Evolutionary conservation across 2,797 vertebrate genomes (phyloP).

Genomic region (Scolopax rusticola): DNA sequence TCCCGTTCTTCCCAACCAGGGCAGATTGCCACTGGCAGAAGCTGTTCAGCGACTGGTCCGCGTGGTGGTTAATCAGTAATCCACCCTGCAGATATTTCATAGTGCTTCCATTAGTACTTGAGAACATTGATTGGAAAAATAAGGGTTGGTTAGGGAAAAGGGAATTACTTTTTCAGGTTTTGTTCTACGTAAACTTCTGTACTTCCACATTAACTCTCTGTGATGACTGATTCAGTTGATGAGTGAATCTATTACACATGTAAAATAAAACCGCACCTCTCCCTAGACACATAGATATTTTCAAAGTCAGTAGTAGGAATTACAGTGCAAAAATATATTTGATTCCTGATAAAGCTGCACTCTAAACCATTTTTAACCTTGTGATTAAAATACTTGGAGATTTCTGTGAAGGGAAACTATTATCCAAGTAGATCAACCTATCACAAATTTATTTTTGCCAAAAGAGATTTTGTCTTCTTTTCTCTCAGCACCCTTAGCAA

Average conservation of each 20-base stretch:
- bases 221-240: background rate
- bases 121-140: background rate
- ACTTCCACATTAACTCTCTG: background rate
- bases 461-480: background rate
- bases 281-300: background rate
- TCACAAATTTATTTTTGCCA: background rate
- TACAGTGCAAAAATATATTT: background rate
- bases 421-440: background rate
- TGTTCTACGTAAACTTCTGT: background rate
- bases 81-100: constrained; percentile 83
- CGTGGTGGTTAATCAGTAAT: constrained; percentile 93
- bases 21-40: constrained; percentile 99
- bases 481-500: background rate
- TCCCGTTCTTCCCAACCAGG: constrained; percentile 91
- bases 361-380: background rate
- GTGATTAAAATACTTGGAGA: background rate
- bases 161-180: background rate
- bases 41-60: constrained; percentile 96
- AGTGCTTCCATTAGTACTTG: background rate
- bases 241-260: background rate
- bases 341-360: background rate
- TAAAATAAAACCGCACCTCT: background rate
- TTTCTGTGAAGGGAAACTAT: background rate
- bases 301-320: background rate
- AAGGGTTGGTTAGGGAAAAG: background rate